Evolutionary conservation across 2,797 vertebrate genomes (phyloP), one percentile per base, ranked within the genome.

Genomic region (Streptopelia turtur): DNA sequence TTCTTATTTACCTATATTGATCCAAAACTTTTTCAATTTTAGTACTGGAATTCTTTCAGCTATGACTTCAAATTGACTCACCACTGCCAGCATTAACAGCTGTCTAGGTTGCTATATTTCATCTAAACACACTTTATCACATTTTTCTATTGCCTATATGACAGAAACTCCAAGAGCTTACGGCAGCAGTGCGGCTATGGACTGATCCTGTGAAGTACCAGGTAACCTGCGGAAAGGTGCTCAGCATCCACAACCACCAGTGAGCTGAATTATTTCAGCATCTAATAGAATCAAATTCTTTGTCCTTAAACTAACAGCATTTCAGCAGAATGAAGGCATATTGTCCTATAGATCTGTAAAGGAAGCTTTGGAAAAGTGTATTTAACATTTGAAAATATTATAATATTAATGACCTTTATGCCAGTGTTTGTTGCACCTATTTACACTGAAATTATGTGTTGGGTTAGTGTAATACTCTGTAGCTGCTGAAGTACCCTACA

Each of bases 1-100:
- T 71, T 94, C 83, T 87, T 94, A 83, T 94, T 95, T 92, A 92
- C 59, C 61, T 91, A 81, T 72, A 93, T 71, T 77, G 87, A 94
- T 75, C 41, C 14, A 81, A 92, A 96, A 94, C 69, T 49, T 93
- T 91, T 95, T 82, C 87, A 88, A 72, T 90, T 95, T 89, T 80
- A 82, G 45, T 71, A 31, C 39, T 63, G 77, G 30, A 89, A 87
- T 91, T 50, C 50, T 93, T 94, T 77, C 57, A 87, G 23, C 53
- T 81, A 9, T 52, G 16, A 78, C 74, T 91, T 83, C 52, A 94
- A 65, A 94, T 69, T 86, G 72, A 86, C 69, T 93, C 61, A 76
- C 52, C 37, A 50, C 50, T 82, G 28, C 50, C 43, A 63, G 43
- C 77, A 90, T 93, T 89, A 94, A 65, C 52, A 91, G 70, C 56